Evolutionary conservation across 2,888 invertebrate genomes (phyloP), one percentile per base, ranked within the genome.

Genomic region (Hypsopygia costalis): DNA sequence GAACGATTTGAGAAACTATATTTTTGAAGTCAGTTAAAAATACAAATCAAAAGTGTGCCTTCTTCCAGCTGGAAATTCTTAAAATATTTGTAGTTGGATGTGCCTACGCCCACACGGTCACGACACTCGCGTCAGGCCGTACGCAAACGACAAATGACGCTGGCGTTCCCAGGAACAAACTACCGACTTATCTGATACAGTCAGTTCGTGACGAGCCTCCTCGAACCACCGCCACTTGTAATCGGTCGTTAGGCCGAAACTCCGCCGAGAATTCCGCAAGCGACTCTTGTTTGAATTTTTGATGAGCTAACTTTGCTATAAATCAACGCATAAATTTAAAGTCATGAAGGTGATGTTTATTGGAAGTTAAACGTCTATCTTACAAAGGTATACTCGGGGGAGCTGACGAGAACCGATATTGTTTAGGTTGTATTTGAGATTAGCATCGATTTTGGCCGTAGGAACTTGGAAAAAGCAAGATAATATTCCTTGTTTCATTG

Each of bases 101-200:
- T 58, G 37, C n/a, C n/a, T 43, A 58, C 77, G 66, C 83, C 86
- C 63, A 83, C 86, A 69, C 78, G 66, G 77, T 81, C 83, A 79
- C 80, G 81, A 81, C 65, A 48, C 52, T 11, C 38, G 29, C 48
- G 40, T 51, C 58, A 56, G 60, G 65, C 59, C 59, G 61, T 66
- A 64, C 64, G 61, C 62, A 68, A 68, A 72, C 75, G 77, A 83
- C 79, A 81, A 81, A 82, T 81, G 80, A 75, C 76, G 62, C 67
- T 56, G 67, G 63, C 68, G 69, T 73, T 72, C 69, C 56, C 62
- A 67, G 78, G 78, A 72, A 85, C 83, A 81, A 86, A 85, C 82
- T 82, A 77, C 81, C 68, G 74, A 69, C 69, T 85, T 86, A 87
- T 87, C 87, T 72, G 86, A 85, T 85, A 72, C 80, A 81, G 67